phyloP scores from a whole-genome alignment of 2,113 vertebrate genomes.

The Toxotes jaculatrix region DNA sequence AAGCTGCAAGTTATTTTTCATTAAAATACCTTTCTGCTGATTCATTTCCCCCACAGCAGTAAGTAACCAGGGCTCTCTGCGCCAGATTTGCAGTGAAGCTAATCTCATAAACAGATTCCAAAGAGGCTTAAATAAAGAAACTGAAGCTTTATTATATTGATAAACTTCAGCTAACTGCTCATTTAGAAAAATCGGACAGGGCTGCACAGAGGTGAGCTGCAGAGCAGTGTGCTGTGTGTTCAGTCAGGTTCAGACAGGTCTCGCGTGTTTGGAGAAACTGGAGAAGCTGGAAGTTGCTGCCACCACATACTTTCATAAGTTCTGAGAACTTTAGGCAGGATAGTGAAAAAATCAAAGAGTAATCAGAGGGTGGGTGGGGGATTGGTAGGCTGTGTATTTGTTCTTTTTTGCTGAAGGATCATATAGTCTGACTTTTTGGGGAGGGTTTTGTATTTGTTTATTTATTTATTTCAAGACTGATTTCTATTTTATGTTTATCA shows the following conservation, averaged over 20 bases:
- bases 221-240: neutral
- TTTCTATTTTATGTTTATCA: neutral
- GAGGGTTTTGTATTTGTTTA: neutral
- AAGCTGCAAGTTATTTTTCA: constrained; percentile 19
- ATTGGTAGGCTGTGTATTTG: no score
- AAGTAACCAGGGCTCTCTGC: neutral
- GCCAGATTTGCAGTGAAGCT: constrained; percentile 27
- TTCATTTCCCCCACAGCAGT: constrained; percentile 19
- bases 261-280: neutral
- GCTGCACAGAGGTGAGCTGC: neutral
- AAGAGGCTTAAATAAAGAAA: constrained; percentile 46
- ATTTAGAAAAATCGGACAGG: neutral
- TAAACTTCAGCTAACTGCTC: constrained; percentile 5
- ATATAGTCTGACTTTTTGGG: no score
- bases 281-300: neutral
- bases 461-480: neutral
- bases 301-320: neutral
- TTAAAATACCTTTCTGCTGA: constrained; percentile 59
- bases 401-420: no score
- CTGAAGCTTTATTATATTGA: neutral
- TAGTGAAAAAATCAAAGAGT: neutral
- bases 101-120: constrained; percentile 59
- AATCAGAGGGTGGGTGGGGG: neutral
- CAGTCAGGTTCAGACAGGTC: constrained; percentile 31
- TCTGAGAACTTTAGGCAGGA: neutral